Evolutionary conservation across 2,797 vertebrate genomes (phyloP).

Genomic region (Argentina silus): DNA sequence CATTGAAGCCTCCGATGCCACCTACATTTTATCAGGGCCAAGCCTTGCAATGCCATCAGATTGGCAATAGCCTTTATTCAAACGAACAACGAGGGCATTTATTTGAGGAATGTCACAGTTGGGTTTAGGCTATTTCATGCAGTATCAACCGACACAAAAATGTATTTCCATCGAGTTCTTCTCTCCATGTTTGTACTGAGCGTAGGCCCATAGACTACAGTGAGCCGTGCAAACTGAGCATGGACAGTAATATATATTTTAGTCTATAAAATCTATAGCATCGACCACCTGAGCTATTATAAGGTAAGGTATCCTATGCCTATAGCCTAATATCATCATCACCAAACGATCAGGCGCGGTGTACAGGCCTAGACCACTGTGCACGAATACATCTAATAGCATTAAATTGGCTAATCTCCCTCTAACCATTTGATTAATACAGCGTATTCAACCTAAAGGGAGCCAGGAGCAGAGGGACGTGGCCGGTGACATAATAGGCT

Average conservation of each 20-base stretch:
- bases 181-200: too few relatives aligned
- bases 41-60: too few relatives aligned
- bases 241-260: not conserved
- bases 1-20: too few relatives aligned
- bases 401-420: constrained; percentile 65
- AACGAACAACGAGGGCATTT: too few relatives aligned
- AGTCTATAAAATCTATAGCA: not conserved
- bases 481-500: constrained; percentile 74
- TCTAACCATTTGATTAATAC: constrained; percentile 74
- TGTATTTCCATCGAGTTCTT: not conserved
- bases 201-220: too few relatives aligned
- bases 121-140: too few relatives aligned
- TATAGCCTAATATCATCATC: not conserved
- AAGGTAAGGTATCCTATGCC: not conserved
- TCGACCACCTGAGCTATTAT: not conserved
- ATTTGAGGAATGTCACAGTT: too few relatives aligned
- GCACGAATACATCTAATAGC: constrained; percentile 25
- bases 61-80: too few relatives aligned
- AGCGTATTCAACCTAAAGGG: constrained; percentile 63
- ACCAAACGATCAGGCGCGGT: not conserved
- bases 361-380: too few relatives aligned
- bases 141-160: not conserved
- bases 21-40: too few relatives aligned
- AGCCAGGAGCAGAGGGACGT: constrained; percentile 70
- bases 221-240: too few relatives aligned